Base-by-base conservation (phyloP, 2,888 invertebrate genomes). In the Watsonalla binaria region DNA sequence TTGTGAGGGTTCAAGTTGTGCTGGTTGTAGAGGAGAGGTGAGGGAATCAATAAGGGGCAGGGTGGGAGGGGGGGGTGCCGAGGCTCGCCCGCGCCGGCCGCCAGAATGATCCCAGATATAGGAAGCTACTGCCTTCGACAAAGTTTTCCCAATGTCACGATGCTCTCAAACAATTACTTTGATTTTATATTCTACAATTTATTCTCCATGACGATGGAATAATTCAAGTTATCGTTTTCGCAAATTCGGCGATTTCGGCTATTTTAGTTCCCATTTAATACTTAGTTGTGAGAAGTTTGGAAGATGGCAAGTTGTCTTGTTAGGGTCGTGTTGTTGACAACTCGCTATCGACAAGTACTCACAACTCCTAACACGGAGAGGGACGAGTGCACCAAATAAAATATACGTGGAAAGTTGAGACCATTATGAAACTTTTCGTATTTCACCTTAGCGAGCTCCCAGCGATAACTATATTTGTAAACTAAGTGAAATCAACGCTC, bases 11-110 rank as follows among this genome's bases (percentile, higher is more conserved):
- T 68, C 74, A 57, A 35, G 50, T 59, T 61, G 59, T 49, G 54
- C 45, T 67, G 75, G 61, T 61, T 52, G 62, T 60, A 59, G 61
- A 58, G 42, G 42, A 55, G 55, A 56, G 59, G 63, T 61, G 62
- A 62, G 72, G 70, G 72, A 69, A 79, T 79, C 78, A 68, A 78
- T 78, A 78, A 65, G 73, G 71, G 70, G 65, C 57, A 57, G 60
- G 51, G 56, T 54, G 55, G 52, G 60, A 53, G 55, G 52, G 49
- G 64, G 51, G 53, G 55, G 61, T 46, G 46, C 34, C 51, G 34
- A 34, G 34, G 47, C 42, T 14, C 47, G 35, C 7, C 35, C 35
- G 48, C 13, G 48, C 35, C 13, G 56, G 62, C 55, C 58, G 59
- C 54, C 57, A 42, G 5, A 9, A 37, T 24, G 24, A 24, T 24